These are phyloP conservation scores for Sphenopsis melanotis DNA, from an alignment of 2,797 vertebrate genomes.

Conservation along the genomic window DNA sequence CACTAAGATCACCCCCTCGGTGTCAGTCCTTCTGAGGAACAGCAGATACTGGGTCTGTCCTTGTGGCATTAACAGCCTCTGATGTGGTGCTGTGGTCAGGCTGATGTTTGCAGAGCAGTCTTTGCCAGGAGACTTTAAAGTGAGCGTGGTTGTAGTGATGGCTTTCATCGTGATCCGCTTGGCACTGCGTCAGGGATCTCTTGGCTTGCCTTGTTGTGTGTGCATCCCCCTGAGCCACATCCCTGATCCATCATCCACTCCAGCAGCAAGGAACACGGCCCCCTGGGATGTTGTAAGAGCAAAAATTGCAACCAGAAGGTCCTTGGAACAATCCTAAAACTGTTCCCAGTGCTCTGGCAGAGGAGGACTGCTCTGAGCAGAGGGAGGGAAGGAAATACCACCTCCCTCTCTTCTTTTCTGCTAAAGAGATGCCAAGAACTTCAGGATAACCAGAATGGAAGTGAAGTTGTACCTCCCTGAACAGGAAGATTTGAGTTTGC, in stretches of 20 bases:
- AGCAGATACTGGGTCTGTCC: neutral
- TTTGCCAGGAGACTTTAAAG: neutral
- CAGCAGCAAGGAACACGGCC: neutral
- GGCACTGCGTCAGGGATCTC: neutral
- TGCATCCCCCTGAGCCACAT: neutral
- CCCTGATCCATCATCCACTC: neutral
- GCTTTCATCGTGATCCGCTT: neutral
- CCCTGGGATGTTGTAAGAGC: accelerated
- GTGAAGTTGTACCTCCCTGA: neutral
- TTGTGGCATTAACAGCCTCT: neutral
- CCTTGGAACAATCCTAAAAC: neutral
- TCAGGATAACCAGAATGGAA: neutral
- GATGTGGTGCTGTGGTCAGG: neutral
- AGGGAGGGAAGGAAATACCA: neutral
- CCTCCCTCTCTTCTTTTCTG: neutral
- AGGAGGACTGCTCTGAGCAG: neutral
- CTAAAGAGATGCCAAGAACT: neutral
- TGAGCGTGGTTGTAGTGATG: neutral
- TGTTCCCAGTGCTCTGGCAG: neutral
- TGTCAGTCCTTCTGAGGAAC: neutral
- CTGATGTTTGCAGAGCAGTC: neutral
- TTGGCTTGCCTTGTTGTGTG: neutral
- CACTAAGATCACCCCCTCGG: neutral
- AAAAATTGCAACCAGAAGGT: neutral
- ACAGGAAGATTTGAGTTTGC: neutral